Evolutionary conservation across 2,888 invertebrate species (phyloP).

Genomic region (Sussaba pulchella): DNA sequence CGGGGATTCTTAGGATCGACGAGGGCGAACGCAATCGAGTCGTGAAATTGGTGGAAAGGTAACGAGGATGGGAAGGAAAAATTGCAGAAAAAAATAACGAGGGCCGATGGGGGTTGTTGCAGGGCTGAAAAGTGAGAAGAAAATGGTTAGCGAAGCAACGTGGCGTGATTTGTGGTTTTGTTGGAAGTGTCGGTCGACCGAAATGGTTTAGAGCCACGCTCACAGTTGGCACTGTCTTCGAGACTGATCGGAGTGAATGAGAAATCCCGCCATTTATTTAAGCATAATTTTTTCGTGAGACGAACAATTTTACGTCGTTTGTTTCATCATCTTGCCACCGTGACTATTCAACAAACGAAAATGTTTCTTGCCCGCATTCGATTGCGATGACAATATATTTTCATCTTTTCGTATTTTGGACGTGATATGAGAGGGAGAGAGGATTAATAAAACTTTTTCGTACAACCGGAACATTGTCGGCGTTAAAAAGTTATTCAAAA

Average conservation of each 20-base stretch:
- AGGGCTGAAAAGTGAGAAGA: neutral
- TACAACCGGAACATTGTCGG: conserved; percentile 2
- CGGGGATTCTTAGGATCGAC: no score
- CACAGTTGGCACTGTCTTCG: neutral
- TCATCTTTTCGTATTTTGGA: neutral
- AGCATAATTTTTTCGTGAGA: no score
- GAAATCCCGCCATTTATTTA: no score
- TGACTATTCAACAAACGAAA: no score
- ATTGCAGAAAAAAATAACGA: neutral
- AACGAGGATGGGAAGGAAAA: neutral
- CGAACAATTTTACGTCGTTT: no score
- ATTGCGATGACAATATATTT: neutral
- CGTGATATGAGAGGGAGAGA: no score
- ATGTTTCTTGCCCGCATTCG: neutral
- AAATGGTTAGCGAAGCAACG: neutral
- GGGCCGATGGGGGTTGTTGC: neutral
- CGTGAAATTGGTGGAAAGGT: conserved; percentile 18
- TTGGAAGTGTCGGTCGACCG: no score
- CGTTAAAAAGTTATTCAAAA: conserved; percentile 16
- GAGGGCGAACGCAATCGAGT: neutral
- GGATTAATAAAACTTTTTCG: no score
- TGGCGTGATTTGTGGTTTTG: no score
- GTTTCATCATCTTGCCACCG: neutral
- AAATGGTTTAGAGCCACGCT: neutral
- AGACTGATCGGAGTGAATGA: no score